Percentiles rank a stretch among this genome's conserved stretches.
These are phyloP conservation scores for Uromys caudimaculatus DNA, from an alignment of 2,797 vertebrate species.

Conservation along the genomic window DNA sequence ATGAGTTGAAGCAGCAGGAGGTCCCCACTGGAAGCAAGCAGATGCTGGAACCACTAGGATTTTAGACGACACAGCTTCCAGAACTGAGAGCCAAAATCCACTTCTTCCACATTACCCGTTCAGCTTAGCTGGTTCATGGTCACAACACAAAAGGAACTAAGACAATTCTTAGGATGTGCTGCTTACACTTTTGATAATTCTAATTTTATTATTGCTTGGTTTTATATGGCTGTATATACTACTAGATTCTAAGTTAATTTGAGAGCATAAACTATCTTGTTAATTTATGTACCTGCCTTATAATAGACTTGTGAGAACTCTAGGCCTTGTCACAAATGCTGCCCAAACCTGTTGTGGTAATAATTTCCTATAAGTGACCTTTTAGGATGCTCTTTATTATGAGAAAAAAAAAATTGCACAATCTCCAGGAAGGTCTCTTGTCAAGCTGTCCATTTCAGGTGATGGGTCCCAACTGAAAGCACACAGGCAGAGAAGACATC, in stretches of 20 bases:
- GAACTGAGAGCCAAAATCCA: neutral
- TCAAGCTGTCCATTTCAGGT: constrained; percentile 29
- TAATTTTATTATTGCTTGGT: neutral
- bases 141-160: neutral
- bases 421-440: neutral
- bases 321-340: constrained; percentile 8
- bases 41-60: neutral
- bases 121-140: neutral
- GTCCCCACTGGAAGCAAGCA: neutral
- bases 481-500: constrained; percentile 56
- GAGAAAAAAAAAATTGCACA: neutral
- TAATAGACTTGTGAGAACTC: neutral
- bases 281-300: constrained; percentile 41
- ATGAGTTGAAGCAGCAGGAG: neutral
- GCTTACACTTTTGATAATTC: neutral
- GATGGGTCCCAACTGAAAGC: constrained; percentile 58
- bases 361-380: neutral
- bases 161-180: neutral
- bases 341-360: neutral
- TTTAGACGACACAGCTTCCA: neutral
- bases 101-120: neutral
- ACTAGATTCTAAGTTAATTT: constrained; percentile 6
- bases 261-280: neutral
- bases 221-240: neutral
- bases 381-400: neutral